These are phyloP conservation scores for Todiramphus chloris DNA, from an alignment of 2,113 vertebrate species.

Conservation along the genomic window DNA sequence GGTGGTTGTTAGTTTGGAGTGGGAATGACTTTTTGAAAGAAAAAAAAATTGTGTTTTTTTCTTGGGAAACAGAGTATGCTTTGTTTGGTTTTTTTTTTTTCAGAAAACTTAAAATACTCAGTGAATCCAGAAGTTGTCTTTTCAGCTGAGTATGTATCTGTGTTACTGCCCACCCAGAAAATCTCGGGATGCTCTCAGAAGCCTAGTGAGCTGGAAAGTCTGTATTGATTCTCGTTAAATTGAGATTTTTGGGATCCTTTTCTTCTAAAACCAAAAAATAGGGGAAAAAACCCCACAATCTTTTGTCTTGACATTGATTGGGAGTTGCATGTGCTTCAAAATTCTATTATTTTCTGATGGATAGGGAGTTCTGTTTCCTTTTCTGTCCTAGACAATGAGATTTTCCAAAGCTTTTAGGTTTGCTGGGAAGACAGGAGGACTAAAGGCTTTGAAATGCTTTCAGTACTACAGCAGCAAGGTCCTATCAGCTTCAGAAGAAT, in stretches of 20 bases:
- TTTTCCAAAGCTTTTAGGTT: neutral
- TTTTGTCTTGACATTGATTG: neutral
- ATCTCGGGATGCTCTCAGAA: neutral
- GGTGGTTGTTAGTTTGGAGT: neutral
- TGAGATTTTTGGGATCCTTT: neutral
- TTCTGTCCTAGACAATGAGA: neutral
- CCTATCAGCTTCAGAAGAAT: neutral
- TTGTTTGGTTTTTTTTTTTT: neutral
- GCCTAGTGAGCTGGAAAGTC: neutral
- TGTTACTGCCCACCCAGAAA: neutral
- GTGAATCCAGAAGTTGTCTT: neutral
- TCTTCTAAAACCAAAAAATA: neutral
- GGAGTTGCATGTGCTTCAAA: neutral
- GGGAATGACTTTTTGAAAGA: neutral
- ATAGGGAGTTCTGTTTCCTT: neutral
- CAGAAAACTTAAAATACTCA: neutral
- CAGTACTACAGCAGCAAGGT: neutral
- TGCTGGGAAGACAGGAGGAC: neutral
- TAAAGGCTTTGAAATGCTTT: neutral
- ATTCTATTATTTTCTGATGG: neutral
- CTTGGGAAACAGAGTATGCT: neutral
- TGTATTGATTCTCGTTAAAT: neutral
- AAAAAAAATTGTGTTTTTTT: neutral
- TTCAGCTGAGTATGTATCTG: neutral
- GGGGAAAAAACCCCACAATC: neutral